These are phyloP conservation scores for Cheilosia pagana DNA, from an alignment of 2,888 invertebrate species.

Conservation along the genomic window DNA sequence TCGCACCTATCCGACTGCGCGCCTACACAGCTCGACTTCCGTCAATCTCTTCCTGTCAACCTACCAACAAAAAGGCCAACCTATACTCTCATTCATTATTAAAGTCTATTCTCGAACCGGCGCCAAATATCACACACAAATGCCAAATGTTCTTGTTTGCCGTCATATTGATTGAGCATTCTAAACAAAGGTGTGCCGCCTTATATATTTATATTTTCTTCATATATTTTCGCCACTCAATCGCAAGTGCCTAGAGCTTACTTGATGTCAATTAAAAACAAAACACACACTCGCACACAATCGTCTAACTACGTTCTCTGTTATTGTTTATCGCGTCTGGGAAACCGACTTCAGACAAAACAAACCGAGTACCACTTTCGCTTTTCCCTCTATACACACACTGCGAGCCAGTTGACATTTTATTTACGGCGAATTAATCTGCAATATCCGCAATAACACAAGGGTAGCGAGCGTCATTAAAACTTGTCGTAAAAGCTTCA, in stretches of 20 bases:
- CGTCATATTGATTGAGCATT: background rate
- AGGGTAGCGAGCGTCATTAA: background rate
- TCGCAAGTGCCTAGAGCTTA: background rate
- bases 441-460: slow-evolving; percentile 21
- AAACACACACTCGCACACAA: background rate
- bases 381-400: background rate
- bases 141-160: background rate
- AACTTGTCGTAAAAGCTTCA: slow-evolving; percentile 7
- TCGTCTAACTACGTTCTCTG: background rate
- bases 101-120: background rate
- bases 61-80: background rate
- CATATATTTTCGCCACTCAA: background rate
- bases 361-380: slow-evolving; percentile 17
- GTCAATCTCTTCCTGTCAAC: background rate
- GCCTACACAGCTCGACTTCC: background rate
- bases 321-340: slow-evolving; percentile 22
- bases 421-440: slow-evolving; percentile 20
- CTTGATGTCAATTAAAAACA: background rate
- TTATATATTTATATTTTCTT: slow-evolving; percentile 9
- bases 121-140: background rate
- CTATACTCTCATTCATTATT: background rate
- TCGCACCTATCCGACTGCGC: background rate
- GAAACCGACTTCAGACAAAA: background rate
- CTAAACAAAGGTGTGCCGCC: slow-evolving; percentile 8
- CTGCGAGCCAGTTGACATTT: background rate